Evolutionary conservation across 2,797 vertebrate species (phyloP), one percentile per base, ranked within the genome.

Genomic region (Micrastur ruficollis): DNA sequence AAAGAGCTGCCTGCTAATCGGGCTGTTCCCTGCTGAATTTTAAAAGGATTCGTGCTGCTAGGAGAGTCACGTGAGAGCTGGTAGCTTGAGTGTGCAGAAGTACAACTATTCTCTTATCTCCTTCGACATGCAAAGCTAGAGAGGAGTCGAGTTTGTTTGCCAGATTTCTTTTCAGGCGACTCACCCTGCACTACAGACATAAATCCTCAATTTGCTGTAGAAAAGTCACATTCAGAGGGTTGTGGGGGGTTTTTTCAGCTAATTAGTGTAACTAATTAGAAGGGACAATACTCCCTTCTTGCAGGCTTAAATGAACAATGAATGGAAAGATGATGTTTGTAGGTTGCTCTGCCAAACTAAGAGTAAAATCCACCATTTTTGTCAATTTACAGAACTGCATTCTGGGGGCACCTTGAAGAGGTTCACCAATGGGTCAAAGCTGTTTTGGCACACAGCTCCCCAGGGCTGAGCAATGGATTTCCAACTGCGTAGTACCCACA

Each of bases 21-120:
- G 42, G 65, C 81, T 66, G 85, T 3, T 94, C 89, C 92, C 86
- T 84, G 95, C 61, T 97, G 95, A 93, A 94, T 93, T 81, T 90
- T 80, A 93, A 97, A 73, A 14, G 65, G 62, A 53, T 94, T 81
- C 87, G 14, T 8, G 65, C 66, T 86, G 94, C 71, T 81, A 7
- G 6, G 2, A 31, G 53, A 83, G 44, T 74, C 91, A 87, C 9
- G 2, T 26, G 63, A 71, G 26, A 22, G 78, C 1, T 40, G 81
- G 63, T 27, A 47, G 90, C 86, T 67, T 7, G 17, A 82, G 42
- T 6, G 22, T 15, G 62, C 70, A 88, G 50, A 68, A 90, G 70
- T 29, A 34, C 38, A 74, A 40, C 63, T 53, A 12, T 32, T 85
- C 68, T 84, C 92, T 85, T 55, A 38, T 47, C 79, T 76, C 5